Base-by-base conservation (phyloP, 2,888 invertebrate genomes). In the Megastigmus dorsalis region DNA sequence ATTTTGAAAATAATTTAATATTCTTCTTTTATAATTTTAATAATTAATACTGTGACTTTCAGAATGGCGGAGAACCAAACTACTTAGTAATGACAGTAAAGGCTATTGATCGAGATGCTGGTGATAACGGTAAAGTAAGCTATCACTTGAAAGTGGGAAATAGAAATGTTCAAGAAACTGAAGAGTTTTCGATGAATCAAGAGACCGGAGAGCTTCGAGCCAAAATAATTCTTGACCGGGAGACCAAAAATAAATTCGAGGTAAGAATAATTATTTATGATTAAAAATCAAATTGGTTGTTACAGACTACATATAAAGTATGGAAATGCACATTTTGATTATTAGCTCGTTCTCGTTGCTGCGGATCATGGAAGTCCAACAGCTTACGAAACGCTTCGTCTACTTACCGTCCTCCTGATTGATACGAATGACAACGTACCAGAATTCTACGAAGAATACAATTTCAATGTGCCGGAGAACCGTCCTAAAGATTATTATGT, bases 381-480 rank as follows among this genome's bases (percentile, higher is more conserved):
- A 0, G 92, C 93, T 81, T 95, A 94, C 82, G 95, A 96, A 87
- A 93, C 93, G 0, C 88, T 95, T 4, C 92, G 93, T 0, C 91
- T 95, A 65, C 89, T 97, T 54, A 93, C 93, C 0, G 92, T 97
- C 48, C 90, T 93, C 36, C 89, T 96, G 45, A 92, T 93, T 9
- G 95, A 96, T 84, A 93, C 93, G 2, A 93, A 95, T 81, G 95
- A 96, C 88, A 95, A 96, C 83, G 89, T 91, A 0, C 95, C 96
- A 0, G 92, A 93, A 82, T 96, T 96, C 85, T 91, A 92, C 0
- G 91, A 91, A 60, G 89, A 91, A 1, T 93, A 95, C 83, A 91
- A 91, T 78, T 94, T 95, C 81, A 90, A 90, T 30, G 89, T 95
- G 5, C 89, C 90, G 41, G 96, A 96, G 89, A 96, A 96, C 86